Evolutionary conservation across 1,140 invertebrate species (phyloP).

Genomic region (Drosophila obscura): DNA sequence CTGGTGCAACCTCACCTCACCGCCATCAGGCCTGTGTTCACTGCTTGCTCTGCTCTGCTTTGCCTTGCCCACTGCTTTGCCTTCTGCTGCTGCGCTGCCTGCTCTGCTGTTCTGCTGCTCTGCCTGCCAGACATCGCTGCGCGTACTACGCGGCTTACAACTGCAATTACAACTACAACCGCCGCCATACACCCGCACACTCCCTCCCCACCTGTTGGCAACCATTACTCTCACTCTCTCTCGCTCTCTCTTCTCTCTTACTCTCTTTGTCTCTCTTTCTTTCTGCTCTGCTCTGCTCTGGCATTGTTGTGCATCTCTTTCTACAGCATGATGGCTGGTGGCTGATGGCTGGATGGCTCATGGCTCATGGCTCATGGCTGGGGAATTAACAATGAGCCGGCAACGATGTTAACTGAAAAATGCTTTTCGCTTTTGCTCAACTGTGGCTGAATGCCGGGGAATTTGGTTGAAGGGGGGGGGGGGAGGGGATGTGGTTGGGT

Average conservation of each 20-base stretch:
- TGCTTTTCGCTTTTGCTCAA: slow-evolving; percentile 65
- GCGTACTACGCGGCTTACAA: slow-evolving; percentile 69
- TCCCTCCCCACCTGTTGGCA: slow-evolving; percentile 34
- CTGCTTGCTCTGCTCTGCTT: too few species aligned
- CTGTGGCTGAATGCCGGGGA: slow-evolving; percentile 48
- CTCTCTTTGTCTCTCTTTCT: not conserved
- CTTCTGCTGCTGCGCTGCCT: too few species aligned
- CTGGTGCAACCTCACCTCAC: too few species aligned
- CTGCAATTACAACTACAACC: slow-evolving; percentile 66
- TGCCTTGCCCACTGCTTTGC: too few species aligned
- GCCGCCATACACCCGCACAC: not conserved
- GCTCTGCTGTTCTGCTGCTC: too few species aligned
- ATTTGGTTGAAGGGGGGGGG: slow-evolving; percentile 21
- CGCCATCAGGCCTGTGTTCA: too few species aligned
- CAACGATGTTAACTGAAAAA: slow-evolving; percentile 77
- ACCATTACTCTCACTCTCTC: not conserved
- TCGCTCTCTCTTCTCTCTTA: not conserved
- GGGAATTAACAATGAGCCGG: slow-evolving; percentile 68
- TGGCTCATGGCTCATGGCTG: not conserved
- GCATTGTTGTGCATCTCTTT: not conserved
- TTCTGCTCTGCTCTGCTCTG: not conserved
- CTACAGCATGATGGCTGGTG: not conserved
- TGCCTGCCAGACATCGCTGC: slow-evolving; percentile 14
- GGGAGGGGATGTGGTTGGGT: too few species aligned
- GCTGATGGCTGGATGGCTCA: too few species aligned